Percentiles rank a stretch among this genome's conserved stretches.
Evolutionary conservation across 53 echinoderm and acorn worm species (phyloP).

Genomic region (Apostichopus leukothele): DNA sequence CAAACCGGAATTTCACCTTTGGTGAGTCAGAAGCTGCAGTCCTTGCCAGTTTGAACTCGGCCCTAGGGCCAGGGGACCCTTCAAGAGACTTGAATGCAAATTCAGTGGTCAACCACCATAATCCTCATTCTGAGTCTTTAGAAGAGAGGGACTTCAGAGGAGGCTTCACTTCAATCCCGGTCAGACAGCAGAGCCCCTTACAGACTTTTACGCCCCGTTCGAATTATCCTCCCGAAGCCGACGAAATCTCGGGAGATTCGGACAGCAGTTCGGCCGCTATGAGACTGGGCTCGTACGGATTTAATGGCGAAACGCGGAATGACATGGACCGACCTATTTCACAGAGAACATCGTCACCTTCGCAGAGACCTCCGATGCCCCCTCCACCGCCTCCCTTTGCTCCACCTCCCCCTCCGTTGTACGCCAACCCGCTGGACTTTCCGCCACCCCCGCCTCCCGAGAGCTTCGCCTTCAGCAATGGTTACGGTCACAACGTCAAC

Average conservation of each 20-base stretch:
- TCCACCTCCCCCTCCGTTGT: slow-evolving; percentile 6
- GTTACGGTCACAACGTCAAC: neutral
- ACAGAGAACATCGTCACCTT: neutral
- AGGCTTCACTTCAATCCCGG: slow-evolving; percentile 19
- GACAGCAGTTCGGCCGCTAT: neutral
- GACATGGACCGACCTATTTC: neutral
- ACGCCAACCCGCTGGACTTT: slow-evolving; percentile 8
- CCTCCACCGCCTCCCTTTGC: slow-evolving; percentile 44
- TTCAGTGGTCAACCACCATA: neutral
- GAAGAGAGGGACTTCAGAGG: slow-evolving; percentile 34
- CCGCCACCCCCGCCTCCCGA: slow-evolving; percentile 43
- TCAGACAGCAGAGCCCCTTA: slow-evolving; percentile 9
- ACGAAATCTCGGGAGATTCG: slow-evolving; percentile 10
- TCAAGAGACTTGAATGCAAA: slow-evolving; percentile 15
- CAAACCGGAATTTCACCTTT: slow-evolving; percentile 7
- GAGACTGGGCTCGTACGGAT: slow-evolving; percentile 30
- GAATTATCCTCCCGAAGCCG: neutral
- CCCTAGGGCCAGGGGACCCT: neutral
- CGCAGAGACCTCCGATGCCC: slow-evolving; percentile 34
- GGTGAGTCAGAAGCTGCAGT: slow-evolving; percentile 13
- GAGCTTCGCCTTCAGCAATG: neutral
- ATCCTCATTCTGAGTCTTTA: neutral
- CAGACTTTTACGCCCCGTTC: slow-evolving; percentile 23
- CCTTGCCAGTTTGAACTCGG: slow-evolving; percentile 36
- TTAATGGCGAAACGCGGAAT: neutral